Conservation (phyloP, 1,140 invertebrate genomes). For the Stenopsyche tienmushanensis region DNA sequence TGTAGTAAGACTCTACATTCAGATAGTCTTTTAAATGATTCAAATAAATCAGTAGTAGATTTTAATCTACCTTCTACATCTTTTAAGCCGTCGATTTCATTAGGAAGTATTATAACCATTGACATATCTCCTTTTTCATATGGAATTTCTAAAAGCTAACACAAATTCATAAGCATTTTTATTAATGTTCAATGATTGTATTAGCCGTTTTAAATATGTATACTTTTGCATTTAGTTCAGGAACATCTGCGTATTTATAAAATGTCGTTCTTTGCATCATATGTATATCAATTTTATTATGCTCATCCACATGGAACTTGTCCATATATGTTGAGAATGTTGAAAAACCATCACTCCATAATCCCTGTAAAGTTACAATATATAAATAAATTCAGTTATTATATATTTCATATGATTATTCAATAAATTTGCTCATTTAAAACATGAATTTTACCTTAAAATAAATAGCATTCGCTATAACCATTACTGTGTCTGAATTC, state of each 20-base stretch:
- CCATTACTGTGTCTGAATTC: constrained; percentile 54
- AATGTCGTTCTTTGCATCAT: constrained; percentile 22
- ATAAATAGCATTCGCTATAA: constrained; percentile 77
- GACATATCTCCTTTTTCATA: constrained; percentile 61
- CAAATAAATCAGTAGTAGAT: constrained; percentile 38
- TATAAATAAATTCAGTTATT: too few relatives aligned
- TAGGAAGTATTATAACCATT: constrained; percentile 65
- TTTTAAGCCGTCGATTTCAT: constrained; percentile 57
- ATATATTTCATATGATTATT: constrained; percentile 24
- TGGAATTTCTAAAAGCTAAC: constrained; percentile 59
- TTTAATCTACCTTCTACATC: constrained; percentile 49
- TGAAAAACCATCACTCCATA: too few relatives aligned
- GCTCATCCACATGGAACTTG: too few relatives aligned
- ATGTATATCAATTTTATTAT: constrained; percentile 28
- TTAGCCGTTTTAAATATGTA: not conserved
- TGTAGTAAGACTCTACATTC: constrained; percentile 52
- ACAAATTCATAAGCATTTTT: constrained; percentile 4
- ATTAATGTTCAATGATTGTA: not conserved
- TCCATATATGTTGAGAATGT: too few relatives aligned
- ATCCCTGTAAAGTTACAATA: too few relatives aligned
- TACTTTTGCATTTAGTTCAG: constrained; percentile 31
- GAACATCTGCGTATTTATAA: constrained; percentile 28
- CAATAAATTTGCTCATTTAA: too few relatives aligned
- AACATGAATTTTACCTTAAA: constrained; percentile 62
- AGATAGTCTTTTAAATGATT: not conserved